Conservation (phyloP, 2,113 vertebrate species). For the Varanus komodoensis region DNA sequence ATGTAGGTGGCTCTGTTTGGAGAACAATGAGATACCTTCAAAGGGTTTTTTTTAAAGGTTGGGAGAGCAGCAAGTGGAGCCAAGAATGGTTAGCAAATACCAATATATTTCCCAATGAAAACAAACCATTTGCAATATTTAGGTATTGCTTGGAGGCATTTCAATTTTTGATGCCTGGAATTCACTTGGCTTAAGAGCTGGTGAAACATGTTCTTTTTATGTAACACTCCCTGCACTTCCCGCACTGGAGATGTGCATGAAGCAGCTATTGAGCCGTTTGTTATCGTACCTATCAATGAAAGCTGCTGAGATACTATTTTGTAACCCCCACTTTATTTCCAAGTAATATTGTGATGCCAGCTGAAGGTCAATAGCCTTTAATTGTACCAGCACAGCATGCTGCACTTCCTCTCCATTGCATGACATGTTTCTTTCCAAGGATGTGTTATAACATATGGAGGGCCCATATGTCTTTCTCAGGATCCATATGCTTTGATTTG, state of each 20-base stretch:
- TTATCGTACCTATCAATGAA: neutral
- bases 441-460: slow-evolving; percentile 71
- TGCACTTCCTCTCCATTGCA: slow-evolving; percentile 57
- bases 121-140: slow-evolving; percentile 62
- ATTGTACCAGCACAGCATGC: slow-evolving; percentile 46
- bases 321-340: slow-evolving; percentile 36
- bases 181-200: slow-evolving; percentile 51
- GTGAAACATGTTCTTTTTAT: slow-evolving; percentile 33
- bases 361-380: slow-evolving; percentile 54
- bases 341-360: slow-evolving; percentile 33
- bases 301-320: slow-evolving; percentile 1
- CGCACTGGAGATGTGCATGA: slow-evolving; percentile 17
- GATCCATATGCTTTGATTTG: slow-evolving; percentile 72
- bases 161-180: slow-evolving; percentile 65
- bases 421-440: slow-evolving; percentile 61
- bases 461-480: slow-evolving; percentile 68
- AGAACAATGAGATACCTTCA: slow-evolving; percentile 16
- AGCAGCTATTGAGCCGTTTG: slow-evolving; percentile 24
- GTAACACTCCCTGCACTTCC: neutral
- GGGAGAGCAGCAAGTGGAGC: slow-evolving; percentile 47
- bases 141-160: slow-evolving; percentile 55
- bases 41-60: slow-evolving; percentile 52
- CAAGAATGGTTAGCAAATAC: slow-evolving; percentile 58
- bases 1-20: slow-evolving; percentile 19
- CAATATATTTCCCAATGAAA: slow-evolving; percentile 62